Evolutionary conservation across 2,888 invertebrate species (phyloP).

Genomic region (Sesia apiformis): DNA sequence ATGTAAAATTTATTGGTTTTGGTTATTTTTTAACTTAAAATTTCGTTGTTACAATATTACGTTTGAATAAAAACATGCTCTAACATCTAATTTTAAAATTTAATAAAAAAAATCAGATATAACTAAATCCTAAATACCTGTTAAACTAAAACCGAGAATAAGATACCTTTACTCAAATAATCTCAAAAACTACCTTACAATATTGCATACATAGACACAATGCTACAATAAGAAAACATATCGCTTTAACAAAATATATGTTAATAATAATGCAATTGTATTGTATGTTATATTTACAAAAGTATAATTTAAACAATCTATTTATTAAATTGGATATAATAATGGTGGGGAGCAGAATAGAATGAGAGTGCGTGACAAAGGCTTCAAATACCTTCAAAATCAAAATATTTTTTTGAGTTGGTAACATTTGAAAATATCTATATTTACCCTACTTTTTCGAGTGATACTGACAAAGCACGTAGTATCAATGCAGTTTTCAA

Average conservation of each 20-base stretch:
- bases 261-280: conserved; percentile 33
- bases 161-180: too few relatives aligned
- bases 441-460: conserved; percentile 7
- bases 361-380: neutral
- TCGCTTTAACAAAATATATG: conserved; percentile 58
- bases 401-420: too few relatives aligned
- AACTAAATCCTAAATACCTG: too few relatives aligned
- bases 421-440: too few relatives aligned
- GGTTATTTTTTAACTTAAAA: too few relatives aligned
- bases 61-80: too few relatives aligned
- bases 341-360: neutral
- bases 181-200: conserved; percentile 21
- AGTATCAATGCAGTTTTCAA: conserved; percentile 27
- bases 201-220: conserved; percentile 49
- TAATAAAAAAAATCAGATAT: too few relatives aligned
- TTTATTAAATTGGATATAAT: conserved; percentile 9
- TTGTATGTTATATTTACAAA: conserved; percentile 43
- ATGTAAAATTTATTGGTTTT: too few relatives aligned
- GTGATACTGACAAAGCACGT: conserved; percentile 28
- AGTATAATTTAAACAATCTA: conserved; percentile 17
- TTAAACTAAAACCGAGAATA: too few relatives aligned
- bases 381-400: neutral
- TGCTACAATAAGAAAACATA: conserved; percentile 72
- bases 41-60: too few relatives aligned
- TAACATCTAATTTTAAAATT: too few relatives aligned